Conservation (phyloP, 2,888 invertebrate genomes). For the Sinohyriopsis cumingii region DNA sequence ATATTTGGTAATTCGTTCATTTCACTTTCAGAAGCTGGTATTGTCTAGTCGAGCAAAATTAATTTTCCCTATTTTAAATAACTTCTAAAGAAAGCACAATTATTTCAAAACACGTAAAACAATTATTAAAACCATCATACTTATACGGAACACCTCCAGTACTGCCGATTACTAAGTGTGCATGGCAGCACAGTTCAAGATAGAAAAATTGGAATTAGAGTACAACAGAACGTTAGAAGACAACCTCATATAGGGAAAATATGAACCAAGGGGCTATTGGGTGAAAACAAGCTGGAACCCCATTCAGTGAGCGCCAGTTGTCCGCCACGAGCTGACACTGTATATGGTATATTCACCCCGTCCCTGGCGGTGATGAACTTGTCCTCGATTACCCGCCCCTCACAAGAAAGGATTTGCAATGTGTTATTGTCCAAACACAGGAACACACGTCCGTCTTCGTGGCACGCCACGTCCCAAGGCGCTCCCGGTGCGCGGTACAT, state of each 20-base stretch:
- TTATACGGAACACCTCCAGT: too few species aligned
- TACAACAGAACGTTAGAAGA: too few species aligned
- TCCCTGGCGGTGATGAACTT: slow-evolving; percentile 37
- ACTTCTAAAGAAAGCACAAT: too few species aligned
- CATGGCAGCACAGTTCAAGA: too few species aligned
- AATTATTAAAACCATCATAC: too few species aligned
- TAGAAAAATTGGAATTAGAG: too few species aligned
- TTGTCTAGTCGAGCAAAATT: too few species aligned
- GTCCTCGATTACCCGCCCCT: slow-evolving; percentile 32
- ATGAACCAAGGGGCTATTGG: slow-evolving; percentile 42
- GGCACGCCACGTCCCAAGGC: slow-evolving; percentile 45
- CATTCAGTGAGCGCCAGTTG: slow-evolving; percentile 44
- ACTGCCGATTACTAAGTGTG: too few species aligned
- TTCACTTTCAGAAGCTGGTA: too few species aligned
- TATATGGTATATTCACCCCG: slow-evolving; percentile 43
- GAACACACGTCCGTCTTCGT: slow-evolving; percentile 34
- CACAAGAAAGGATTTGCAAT: slow-evolving; percentile 38
- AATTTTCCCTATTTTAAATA: too few species aligned
- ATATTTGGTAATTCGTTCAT: too few species aligned
- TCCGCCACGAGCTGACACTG: slow-evolving; percentile 31
- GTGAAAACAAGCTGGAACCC: slow-evolving; percentile 45
- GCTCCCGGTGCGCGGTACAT: slow-evolving; percentile 35
- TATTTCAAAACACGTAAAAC: too few species aligned
- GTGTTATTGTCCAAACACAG: slow-evolving; percentile 42
- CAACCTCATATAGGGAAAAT: slow-evolving; percentile 14